Evolutionary conservation across 2,888 invertebrate genomes (phyloP), one percentile per base, ranked within the genome.

Genomic region (Ypsolopha sequella): DNA sequence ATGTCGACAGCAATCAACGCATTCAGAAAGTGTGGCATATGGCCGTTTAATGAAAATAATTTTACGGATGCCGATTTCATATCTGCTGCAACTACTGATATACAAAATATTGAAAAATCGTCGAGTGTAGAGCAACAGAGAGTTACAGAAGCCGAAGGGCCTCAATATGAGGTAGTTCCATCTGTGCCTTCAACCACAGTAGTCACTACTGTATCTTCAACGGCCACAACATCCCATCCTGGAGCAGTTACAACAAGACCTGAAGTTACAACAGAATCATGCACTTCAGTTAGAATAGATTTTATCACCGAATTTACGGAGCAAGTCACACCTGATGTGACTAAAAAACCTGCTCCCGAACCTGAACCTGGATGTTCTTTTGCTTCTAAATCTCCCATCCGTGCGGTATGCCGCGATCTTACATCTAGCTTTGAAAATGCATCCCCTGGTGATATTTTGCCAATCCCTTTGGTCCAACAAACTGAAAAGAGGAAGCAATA

Each of bases 1-100:
- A 63, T 62, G 60, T 56, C 57, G 7, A 62, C 57, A 9, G 62
- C 61, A 34, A 48, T 60, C 24, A 60, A 59, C 46, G 53, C 51
- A 34, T 64, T 61, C 50, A 51, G 45, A 48, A 58, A 55, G 43
- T 58, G 53, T 56, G 60, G 61, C 7, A 61, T 62, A 43, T 60
- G 57, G 58, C 60, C 60, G 7, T 56, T 51, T 43, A 58, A 61
- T 56, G 53, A 55, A 51, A 50, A 61, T 44, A 53, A 54, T 46
- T 61, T 60, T 49, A 55, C 54, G 3, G 60, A 61, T 48, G 51
- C 48, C 33, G 60, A 59, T 54, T 61, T 60, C 46, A 36, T 57
- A 39, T n/a, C 60, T 56, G 57, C 60, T 11, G 48, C 41, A 52
- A 56, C 61, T 24, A 61, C 61, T 35, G 52, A 58, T 36, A 55